phyloP scores from a whole-genome alignment of 92 coral and sea anemone genomes.

The Parazoanthus darwini region DNA sequence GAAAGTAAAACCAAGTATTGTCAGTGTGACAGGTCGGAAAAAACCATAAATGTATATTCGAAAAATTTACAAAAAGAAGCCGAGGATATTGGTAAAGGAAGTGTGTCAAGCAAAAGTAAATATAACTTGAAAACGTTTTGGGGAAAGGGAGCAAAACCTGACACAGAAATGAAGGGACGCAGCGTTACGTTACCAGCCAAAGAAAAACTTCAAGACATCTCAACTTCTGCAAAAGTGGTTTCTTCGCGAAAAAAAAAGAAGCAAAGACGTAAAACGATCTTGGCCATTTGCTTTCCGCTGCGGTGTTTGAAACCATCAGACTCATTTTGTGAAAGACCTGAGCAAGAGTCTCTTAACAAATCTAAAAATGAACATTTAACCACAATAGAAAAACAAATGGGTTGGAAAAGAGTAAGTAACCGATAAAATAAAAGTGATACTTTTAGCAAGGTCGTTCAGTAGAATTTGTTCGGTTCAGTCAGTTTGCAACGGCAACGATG shows the following conservation, averaged over 20 bases:
- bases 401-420: too few species aligned
- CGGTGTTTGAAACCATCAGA: not conserved
- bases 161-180: not conserved
- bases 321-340: not conserved
- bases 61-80: not conserved
- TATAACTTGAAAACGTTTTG: not conserved
- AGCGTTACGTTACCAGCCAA: not conserved
- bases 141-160: not conserved
- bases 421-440: too few species aligned
- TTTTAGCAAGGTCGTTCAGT: too few species aligned
- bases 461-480: too few species aligned
- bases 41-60: not conserved
- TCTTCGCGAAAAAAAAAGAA: not conserved
- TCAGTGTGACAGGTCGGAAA: not conserved
- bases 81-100: not conserved
- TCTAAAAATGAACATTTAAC: too few species aligned
- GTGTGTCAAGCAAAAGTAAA: not conserved
- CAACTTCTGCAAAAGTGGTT: not conserved
- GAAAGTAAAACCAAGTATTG: not conserved
- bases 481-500: too few species aligned
- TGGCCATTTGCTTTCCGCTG: conserved; percentile 16
- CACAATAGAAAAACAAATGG: too few species aligned
- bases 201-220: not conserved
- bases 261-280: not conserved
- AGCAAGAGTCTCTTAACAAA: not conserved